Conservation (phyloP, 2,797 vertebrate species). For the Macropodus opercularis region DNA sequence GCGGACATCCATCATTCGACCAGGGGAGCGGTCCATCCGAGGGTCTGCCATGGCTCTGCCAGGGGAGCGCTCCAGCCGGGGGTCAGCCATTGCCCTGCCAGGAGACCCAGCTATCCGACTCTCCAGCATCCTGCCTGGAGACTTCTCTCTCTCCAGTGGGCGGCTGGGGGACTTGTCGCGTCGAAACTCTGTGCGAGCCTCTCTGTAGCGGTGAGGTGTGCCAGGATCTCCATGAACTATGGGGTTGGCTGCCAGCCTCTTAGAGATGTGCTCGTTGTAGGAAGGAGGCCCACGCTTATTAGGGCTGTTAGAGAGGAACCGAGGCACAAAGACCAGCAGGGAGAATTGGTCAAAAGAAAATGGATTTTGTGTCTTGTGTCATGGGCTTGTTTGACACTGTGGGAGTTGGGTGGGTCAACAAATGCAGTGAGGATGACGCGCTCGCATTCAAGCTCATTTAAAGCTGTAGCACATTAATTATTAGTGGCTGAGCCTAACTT, state of each 20-base stretch:
- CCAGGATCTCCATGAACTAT: slow-evolving; percentile 89
- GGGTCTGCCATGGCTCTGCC: slow-evolving; percentile 90
- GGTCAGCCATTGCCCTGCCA: slow-evolving; percentile 88
- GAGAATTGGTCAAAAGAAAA: slow-evolving; percentile 21
- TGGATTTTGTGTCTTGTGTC: neutral
- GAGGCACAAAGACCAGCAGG: slow-evolving; percentile 26
- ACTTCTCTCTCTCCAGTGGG: slow-evolving; percentile 94
- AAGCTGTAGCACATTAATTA: neutral
- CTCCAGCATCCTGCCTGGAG: slow-evolving; percentile 90
- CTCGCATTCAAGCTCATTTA: slow-evolving; percentile 8
- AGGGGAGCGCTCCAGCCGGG: slow-evolving; percentile 90
- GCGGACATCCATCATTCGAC: slow-evolving; percentile 89
- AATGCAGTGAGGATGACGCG: slow-evolving; percentile 13
- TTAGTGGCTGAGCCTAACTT: slow-evolving; percentile 6
- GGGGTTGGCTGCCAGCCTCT: slow-evolving; percentile 92
- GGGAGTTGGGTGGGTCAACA: slow-evolving; percentile 15
- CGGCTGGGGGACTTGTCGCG: slow-evolving; percentile 93
- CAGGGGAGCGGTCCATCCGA: slow-evolving; percentile 85
- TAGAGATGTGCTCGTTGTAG: slow-evolving; percentile 99
- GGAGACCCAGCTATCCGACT: slow-evolving; percentile 90
- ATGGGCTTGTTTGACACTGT: slow-evolving; percentile 33
- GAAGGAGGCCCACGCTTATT: slow-evolving; percentile 98
- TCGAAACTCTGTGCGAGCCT: slow-evolving; percentile 93
- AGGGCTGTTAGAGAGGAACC: slow-evolving; percentile 82
- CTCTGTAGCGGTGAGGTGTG: slow-evolving; percentile 94